Conservation (phyloP, 1,140 invertebrate genomes). For the Procambarus virginalis region DNA sequence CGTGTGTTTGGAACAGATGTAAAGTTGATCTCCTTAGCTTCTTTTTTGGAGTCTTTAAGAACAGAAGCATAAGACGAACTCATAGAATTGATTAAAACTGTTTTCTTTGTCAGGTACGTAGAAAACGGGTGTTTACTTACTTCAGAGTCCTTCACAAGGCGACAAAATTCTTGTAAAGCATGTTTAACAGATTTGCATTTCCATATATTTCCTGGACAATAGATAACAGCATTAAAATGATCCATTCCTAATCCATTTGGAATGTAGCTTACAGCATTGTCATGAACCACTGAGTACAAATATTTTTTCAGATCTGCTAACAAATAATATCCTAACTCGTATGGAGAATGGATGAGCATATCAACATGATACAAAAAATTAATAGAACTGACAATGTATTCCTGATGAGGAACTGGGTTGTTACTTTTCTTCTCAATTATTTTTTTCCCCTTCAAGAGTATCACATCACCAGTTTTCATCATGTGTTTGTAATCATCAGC, state of each 20-base stretch:
- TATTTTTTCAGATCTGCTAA: neutral
- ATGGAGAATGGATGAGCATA: neutral
- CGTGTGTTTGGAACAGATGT: neutral
- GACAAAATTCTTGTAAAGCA: neutral
- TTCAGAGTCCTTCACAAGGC: neutral
- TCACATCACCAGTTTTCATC: neutral
- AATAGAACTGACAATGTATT: neutral
- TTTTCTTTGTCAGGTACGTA: neutral
- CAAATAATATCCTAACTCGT: neutral
- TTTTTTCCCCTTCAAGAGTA: neutral
- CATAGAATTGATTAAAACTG: neutral
- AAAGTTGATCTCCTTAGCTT: too few species aligned
- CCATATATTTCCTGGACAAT: neutral
- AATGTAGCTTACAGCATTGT: neutral
- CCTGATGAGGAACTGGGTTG: neutral
- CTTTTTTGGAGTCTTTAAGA: neutral
- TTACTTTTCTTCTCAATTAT: neutral
- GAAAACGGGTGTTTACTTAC: neutral
- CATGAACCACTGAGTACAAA: neutral
- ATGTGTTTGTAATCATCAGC: neutral
- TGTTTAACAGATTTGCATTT: neutral
- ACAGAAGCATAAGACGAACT: neutral
- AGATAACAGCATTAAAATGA: neutral
- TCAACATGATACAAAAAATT: constrained; percentile 2
- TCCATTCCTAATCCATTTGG: neutral